These are phyloP conservation scores for Danio albolineatus DNA, from an alignment of 2,797 vertebrate species.

Conservation along the genomic window DNA sequence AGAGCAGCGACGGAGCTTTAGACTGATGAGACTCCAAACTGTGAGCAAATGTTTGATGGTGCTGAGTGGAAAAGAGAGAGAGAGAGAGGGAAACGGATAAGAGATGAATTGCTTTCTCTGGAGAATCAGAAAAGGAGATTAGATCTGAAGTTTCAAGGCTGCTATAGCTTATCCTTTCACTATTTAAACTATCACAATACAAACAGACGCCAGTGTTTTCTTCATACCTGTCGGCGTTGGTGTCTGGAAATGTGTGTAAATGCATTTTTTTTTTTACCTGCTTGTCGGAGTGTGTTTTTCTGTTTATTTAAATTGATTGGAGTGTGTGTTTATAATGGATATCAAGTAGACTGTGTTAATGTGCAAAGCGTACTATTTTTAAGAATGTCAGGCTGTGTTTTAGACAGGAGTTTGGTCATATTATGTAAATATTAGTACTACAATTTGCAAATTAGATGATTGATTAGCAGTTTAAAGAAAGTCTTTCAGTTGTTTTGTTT, in stretches of 20 bases:
- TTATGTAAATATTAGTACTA: not conserved
- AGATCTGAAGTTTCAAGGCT: constrained; percentile 78
- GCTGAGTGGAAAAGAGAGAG: constrained; percentile 15
- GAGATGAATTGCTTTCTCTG: constrained; percentile 79
- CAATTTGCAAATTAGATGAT: not conserved
- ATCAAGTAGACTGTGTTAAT: not conserved
- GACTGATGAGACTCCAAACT: constrained; percentile 10
- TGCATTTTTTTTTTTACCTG: too few species aligned
- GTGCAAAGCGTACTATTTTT: not conserved
- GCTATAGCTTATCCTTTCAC: constrained; percentile 46
- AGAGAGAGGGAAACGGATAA: constrained; percentile 61
- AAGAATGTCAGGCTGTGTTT: not conserved
- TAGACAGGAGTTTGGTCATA: not conserved
- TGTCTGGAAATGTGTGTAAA: not conserved
- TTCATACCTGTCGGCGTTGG: not conserved
- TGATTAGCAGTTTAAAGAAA: not conserved
- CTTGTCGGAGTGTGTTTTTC: too few species aligned
- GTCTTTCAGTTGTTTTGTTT: not conserved
- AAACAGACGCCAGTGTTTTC: constrained; percentile 3
- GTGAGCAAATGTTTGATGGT: constrained; percentile 56
- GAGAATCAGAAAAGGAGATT: constrained; percentile 71
- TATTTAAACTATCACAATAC: constrained; percentile 37
- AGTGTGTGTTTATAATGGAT: not conserved
- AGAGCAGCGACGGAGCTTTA: constrained; percentile 12
- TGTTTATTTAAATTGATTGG: not conserved